Conservation (phyloP, 1,140 invertebrate genomes). For the Hypothenemus hampei region DNA sequence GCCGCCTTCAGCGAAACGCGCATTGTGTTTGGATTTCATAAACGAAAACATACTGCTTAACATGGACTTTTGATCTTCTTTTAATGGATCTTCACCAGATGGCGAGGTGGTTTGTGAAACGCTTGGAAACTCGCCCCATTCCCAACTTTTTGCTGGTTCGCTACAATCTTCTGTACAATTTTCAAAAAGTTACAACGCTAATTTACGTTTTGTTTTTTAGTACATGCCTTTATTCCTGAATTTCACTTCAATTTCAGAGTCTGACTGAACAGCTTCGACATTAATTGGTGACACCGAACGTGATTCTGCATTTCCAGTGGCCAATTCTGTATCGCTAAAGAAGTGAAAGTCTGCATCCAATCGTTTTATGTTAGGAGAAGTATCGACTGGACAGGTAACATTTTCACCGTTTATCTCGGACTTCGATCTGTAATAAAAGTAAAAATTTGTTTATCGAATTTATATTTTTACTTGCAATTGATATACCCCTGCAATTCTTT, state of each 20-base stretch:
- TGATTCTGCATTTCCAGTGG: conserved; percentile 58
- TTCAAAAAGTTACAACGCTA: conserved; percentile 6
- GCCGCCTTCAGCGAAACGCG: conserved; percentile 58
- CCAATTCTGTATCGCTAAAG: conserved; percentile 87
- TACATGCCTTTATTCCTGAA: conserved; percentile 45
- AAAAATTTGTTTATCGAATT: no score
- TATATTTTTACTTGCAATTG: not conserved
- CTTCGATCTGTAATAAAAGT: conserved; percentile 14
- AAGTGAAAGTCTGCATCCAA: conserved; percentile 72
- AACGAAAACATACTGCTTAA: conserved; percentile 88
- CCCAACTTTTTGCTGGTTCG: conserved; percentile 69
- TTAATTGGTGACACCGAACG: conserved; percentile 40
- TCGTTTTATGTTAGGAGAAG: conserved; percentile 27
- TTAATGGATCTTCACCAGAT: conserved; percentile 37
- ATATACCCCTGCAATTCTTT: conserved; percentile 36
- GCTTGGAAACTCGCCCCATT: conserved; percentile 92
- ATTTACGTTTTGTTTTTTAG: not conserved
- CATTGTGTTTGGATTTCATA: conserved; percentile 77
- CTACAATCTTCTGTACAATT: conserved; percentile 46
- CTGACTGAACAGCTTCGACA: conserved; percentile 74
- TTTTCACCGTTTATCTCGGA: not conserved
- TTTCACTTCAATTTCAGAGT: conserved; percentile 86
- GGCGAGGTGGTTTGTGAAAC: conserved; percentile 38
- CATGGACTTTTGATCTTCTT: conserved; percentile 67
- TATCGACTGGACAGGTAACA: not conserved